Base-by-base conservation (phyloP, 2,113 vertebrate genomes). In the Calidris pygmaea region DNA sequence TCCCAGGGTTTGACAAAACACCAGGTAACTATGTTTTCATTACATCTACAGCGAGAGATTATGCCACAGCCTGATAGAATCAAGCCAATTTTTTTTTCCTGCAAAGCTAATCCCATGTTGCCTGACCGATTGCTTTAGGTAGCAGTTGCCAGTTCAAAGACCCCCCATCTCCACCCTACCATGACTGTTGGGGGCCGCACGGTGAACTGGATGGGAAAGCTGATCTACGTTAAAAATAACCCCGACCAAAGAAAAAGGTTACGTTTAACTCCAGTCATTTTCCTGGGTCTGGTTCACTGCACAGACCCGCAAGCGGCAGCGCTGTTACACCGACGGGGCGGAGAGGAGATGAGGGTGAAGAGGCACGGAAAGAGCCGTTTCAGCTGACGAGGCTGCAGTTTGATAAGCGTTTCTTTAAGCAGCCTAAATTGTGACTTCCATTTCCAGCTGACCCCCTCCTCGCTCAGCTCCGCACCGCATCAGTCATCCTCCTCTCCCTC, bases 261-360 rank as follows among this genome's bases (percentile, higher is more conserved):
- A 89, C 94, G 93, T 97, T 94, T 96, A 96, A 96, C 96, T 96
- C 89, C 66, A 85, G 93, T 58, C 91, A 41, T 91, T 87, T 83
- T 56, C 84, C 87, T 29, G 50, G 71, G 93, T 91, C 94, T 94
- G 94, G 93, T 94, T 97, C 93, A 96, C 87, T 83, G 95, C 95
- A 96, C 96, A 96, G 89, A 72, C 87, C 89, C 5, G 3, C 58
- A 14, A 94, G 94, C 21, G 4, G 73, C 80, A 74, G 80, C 8
- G 11, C 70, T 35, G 56, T 55, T 78, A 60, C 65, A 11, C 35
- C 34, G 70, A 60, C 20, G 81, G 65, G 66, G 73, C 19, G 39
- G 65, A 23, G 84, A 94, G 47, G 73, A 96, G 93, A 87, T 53
- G 89, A 87, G 80, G 85, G 84, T 89, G 94, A 91, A 76, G 81